Conservation (phyloP, 2,113 vertebrate species). For the Alectura lathami region DNA sequence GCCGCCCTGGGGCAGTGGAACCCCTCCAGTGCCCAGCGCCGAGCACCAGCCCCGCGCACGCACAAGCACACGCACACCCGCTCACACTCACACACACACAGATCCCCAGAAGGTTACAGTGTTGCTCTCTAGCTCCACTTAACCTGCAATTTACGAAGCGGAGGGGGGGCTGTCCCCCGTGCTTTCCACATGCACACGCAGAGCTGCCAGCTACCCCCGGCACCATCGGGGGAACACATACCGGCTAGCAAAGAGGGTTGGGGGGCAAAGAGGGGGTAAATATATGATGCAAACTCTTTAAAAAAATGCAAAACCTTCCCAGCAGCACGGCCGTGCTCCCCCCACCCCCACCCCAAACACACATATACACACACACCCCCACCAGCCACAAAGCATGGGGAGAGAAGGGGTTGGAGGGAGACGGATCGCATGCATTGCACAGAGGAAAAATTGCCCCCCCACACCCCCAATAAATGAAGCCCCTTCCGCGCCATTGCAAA, state of each 20-base stretch:
- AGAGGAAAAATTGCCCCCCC: not conserved
- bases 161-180: not conserved
- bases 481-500: slow-evolving; percentile 59
- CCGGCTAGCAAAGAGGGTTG: not conserved
- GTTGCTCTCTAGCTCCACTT: slow-evolving; percentile 76
- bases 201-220: not conserved
- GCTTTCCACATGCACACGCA: not conserved
- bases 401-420: not conserved
- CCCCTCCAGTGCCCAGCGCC: not conserved
- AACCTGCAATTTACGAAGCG: slow-evolving; percentile 74
- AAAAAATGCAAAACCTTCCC: slow-evolving; percentile 24
- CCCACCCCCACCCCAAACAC: not conserved
- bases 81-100: not conserved
- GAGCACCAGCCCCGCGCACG: not conserved
- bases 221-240: not conserved
- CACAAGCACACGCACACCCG: not conserved
- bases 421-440: not conserved
- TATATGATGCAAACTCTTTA: slow-evolving; percentile 55
- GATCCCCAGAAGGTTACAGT: slow-evolving; percentile 43
- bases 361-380: not conserved
- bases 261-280: not conserved
- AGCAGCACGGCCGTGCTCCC: not conserved
- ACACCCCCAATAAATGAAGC: not conserved
- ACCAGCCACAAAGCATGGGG: not conserved
- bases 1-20: not conserved